Percentiles rank a stretch among this genome's conserved stretches.
These are phyloP conservation scores for Chrysina gloriosa DNA, from an alignment of 2,888 invertebrate genomes.

Conservation along the genomic window DNA sequence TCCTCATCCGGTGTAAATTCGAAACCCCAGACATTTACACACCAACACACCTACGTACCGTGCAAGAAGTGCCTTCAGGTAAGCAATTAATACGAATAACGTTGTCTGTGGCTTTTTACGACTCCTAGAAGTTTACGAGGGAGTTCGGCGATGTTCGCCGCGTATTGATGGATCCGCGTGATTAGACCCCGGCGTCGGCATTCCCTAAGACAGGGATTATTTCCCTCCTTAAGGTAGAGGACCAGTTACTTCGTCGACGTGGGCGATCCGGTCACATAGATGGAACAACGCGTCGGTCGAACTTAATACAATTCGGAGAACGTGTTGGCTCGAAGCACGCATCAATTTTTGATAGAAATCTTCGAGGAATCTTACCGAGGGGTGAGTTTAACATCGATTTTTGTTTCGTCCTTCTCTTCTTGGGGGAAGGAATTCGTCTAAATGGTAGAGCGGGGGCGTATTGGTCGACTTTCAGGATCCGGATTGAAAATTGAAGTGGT, in stretches of 20 bases:
- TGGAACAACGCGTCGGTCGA: conserved; percentile 43
- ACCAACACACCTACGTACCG: too few species aligned
- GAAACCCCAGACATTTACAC: too few species aligned
- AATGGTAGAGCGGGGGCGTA: background rate
- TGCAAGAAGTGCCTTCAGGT: too few species aligned
- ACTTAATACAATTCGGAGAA: conserved; percentile 52
- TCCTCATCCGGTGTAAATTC: too few species aligned
- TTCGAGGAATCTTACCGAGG: conserved; percentile 53
- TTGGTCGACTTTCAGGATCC: background rate
- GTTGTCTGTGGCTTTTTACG: conserved; percentile 47
- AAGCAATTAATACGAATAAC: conserved; percentile 47
- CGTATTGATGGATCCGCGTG: conserved; percentile 54
- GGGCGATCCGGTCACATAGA: background rate
- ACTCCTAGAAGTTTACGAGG: conserved; percentile 43
- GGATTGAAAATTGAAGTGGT: background rate
- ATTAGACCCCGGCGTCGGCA: conserved; percentile 54
- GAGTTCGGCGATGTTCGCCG: conserved; percentile 39
- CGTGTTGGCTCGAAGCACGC: conserved; percentile 54
- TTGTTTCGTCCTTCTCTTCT: conserved; percentile 41
- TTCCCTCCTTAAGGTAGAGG: conserved; percentile 48
- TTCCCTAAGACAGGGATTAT: conserved; percentile 52
- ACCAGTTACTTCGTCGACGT: conserved; percentile 36
- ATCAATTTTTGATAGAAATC: conserved; percentile 58
- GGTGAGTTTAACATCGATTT: conserved; percentile 52
- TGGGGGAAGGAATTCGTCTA: background rate